Evolutionary conservation across 2,888 invertebrate genomes (phyloP).

Genomic region (Drosophila melanosoma): DNA sequence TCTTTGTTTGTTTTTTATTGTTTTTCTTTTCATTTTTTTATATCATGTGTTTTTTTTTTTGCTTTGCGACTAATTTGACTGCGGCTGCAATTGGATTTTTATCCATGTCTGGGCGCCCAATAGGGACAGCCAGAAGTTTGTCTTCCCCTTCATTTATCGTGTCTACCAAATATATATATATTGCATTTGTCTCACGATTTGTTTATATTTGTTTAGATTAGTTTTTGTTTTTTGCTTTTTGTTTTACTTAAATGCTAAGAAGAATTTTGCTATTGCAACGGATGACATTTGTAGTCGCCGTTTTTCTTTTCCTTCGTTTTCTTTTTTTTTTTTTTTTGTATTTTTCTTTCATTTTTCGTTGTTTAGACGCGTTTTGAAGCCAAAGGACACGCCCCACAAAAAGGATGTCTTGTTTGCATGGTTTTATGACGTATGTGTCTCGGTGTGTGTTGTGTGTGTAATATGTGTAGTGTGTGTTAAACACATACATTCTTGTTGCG

Average conservation of each 20-base stretch:
- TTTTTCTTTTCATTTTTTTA: constrained; percentile 2
- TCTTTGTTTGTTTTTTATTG: constrained; percentile 64
- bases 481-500: constrained; percentile 73
- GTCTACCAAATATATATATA: constrained; percentile 27
- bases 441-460: constrained; percentile 15
- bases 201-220: constrained; percentile 29
- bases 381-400: constrained; percentile 16
- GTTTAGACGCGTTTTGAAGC: constrained; percentile 63
- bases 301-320: constrained; percentile 44
- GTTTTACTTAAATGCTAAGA: constrained; percentile 73
- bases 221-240: constrained; percentile 16
- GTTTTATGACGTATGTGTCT: constrained; percentile 24
- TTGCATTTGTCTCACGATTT: constrained; percentile 48
- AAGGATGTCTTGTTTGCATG: constrained; percentile 13
- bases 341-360: constrained; percentile 46
- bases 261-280: constrained; percentile 77
- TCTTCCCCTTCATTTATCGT: constrained; percentile 2
- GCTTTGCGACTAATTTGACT: constrained; percentile 67
- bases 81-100: constrained; percentile 47
- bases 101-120: constrained; percentile 29
- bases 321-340: constrained; percentile 55
- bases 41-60: constrained; percentile 41
- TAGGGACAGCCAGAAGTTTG: constrained; percentile 26
- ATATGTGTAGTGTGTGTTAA: constrained; percentile 42
- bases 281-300: constrained; percentile 23